phyloP scores from a whole-genome alignment of 2,797 vertebrate genomes.

The Peromyscus melanophrys region DNA sequence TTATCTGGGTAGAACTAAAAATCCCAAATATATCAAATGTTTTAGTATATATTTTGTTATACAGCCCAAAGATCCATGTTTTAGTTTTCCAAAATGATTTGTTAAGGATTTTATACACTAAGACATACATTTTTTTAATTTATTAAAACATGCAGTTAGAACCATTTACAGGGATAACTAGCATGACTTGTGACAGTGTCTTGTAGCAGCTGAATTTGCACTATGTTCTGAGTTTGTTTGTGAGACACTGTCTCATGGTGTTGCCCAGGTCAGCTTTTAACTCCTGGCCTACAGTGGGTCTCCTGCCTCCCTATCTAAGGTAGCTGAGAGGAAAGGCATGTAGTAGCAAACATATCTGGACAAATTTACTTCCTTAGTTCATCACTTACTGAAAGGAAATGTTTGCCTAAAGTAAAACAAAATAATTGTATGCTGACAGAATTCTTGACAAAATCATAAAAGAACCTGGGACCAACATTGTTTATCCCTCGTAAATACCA shows the following conservation, averaged over 20 bases:
- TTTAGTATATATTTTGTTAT: neutral
- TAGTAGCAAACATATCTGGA: neutral
- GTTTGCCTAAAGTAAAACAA: neutral
- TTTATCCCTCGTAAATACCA: neutral
- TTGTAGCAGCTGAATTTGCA: slow-evolving; percentile 24
- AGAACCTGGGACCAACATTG: fast-evolving
- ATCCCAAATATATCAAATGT: neutral
- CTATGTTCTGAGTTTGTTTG: neutral
- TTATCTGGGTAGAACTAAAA: slow-evolving; percentile 33
- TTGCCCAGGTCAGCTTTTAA: neutral
- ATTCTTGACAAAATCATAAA: neutral
- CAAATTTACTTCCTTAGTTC: neutral
- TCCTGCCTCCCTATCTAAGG: neutral
- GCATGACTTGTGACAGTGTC: neutral
- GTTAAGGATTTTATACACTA: slow-evolving; percentile 38
- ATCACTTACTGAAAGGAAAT: neutral
- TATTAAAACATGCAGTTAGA: slow-evolving; percentile 10
- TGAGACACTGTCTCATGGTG: neutral
- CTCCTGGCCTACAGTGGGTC: neutral
- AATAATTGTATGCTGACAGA: neutral
- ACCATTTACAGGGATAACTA: slow-evolving; percentile 36
- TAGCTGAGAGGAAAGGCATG: neutral
- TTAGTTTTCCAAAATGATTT: slow-evolving; percentile 70
- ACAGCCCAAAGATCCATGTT: slow-evolving; percentile 14
- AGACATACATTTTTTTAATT: slow-evolving; percentile 74